Evolutionary conservation across 2,113 vertebrate genomes (phyloP).

Genomic region (Sakesphorus luctuosus): DNA sequence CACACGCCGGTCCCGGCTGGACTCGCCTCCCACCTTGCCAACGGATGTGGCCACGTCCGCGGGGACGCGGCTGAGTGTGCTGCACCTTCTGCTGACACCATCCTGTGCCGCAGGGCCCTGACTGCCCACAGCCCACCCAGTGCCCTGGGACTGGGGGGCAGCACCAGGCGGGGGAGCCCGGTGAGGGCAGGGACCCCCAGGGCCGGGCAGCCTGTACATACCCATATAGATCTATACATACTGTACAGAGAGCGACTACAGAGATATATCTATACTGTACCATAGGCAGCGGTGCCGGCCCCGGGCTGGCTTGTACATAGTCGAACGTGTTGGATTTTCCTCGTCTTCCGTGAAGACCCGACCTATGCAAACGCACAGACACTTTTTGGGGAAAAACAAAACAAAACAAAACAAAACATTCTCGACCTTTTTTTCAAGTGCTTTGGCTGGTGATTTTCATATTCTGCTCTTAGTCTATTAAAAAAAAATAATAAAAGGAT

Average conservation of each 20-base stretch:
- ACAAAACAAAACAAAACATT: constrained; percentile 48
- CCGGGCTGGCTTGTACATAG: constrained; percentile 64
- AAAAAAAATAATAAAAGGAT: constrained; percentile 73
- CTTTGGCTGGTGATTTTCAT: constrained; percentile 84
- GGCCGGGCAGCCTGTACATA: constrained; percentile 54
- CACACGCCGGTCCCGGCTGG: not conserved
- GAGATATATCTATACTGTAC: constrained; percentile 57
- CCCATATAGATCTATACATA: constrained; percentile 67
- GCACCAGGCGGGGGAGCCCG: not conserved
- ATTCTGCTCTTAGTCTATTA: constrained; percentile 83
- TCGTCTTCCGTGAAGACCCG: constrained; percentile 85
- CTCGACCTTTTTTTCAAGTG: constrained; percentile 78
- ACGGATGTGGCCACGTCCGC: not conserved
- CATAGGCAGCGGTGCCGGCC: constrained; percentile 31
- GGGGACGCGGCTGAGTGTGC: not conserved
- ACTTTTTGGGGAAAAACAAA: constrained; percentile 76
- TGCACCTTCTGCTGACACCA: not conserved
- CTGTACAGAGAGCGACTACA: constrained; percentile 62
- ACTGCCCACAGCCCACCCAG: not conserved
- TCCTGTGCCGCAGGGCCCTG: not conserved
- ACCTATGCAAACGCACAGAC: constrained; percentile 88
- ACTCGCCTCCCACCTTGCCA: not conserved
- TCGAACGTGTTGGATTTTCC: constrained; percentile 61
- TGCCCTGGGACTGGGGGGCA: not conserved
- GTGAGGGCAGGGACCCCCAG: not conserved